Conservation (phyloP, 1,140 invertebrate species). For the Theocolax elegans region DNA sequence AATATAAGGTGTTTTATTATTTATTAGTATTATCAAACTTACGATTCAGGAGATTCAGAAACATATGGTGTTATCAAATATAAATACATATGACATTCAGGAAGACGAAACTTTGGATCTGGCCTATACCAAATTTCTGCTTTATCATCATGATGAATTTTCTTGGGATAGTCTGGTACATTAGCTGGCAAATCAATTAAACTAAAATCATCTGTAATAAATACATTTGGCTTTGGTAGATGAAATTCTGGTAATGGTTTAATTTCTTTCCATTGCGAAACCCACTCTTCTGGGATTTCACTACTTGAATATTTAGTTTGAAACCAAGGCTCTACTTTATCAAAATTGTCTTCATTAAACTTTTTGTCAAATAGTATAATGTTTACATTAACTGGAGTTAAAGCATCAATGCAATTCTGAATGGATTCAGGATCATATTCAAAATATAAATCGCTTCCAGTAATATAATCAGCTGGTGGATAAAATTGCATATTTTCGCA, state of each 20-base stretch:
- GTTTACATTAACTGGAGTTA: conserved; percentile 80
- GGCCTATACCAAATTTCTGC: conserved; percentile 87
- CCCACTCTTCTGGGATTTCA: conserved; percentile 72
- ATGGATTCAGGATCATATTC: conserved; percentile 84
- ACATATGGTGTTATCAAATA: conserved; percentile 78
- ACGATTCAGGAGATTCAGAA: conserved; percentile 73
- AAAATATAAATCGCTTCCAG: conserved; percentile 78
- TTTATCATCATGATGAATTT: conserved; percentile 72
- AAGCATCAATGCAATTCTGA: conserved; percentile 71
- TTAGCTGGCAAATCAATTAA: conserved; percentile 67
- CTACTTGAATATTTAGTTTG: conserved; percentile 72
- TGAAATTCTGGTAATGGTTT: conserved; percentile 70
- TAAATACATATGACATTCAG: conserved; percentile 80
- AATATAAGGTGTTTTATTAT: conserved; percentile 23
- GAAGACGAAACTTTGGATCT: conserved; percentile 87
- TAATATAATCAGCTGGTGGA: conserved; percentile 81
- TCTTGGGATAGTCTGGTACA: conserved; percentile 70
- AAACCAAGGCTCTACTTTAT: conserved; percentile 79
- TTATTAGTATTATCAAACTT: conserved; percentile 53
- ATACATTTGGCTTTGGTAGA: conserved; percentile 84
- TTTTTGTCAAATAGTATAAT: conserved; percentile 76
- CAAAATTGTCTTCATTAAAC: conserved; percentile 69
- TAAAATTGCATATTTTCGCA: conserved; percentile 85
- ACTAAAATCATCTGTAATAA: conserved; percentile 84
- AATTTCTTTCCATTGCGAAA: conserved; percentile 71